Base-by-base conservation (phyloP, 2,113 vertebrate genomes). In the Hepsetus odoe region DNA sequence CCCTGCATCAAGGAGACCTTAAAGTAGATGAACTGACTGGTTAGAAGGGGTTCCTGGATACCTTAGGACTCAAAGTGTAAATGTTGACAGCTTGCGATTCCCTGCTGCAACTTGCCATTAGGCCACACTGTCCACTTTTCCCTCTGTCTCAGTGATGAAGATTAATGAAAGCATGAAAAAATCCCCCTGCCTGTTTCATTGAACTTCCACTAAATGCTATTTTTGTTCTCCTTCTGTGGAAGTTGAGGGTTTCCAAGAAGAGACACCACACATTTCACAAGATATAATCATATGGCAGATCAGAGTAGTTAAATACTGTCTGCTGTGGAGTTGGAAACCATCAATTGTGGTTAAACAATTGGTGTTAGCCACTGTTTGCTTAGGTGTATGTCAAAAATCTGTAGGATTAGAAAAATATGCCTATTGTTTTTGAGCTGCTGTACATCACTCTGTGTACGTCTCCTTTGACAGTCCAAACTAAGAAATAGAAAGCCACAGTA, bases 331-430 rank as follows among this genome's bases (percentile, higher is more conserved):
- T 38, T 78, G 76, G 30, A 35, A 51, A 77, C 67, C 30, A 77
- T 71, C 40, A 18, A 1, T 77, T 61, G 4, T 44, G 38, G 44
- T 61, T 71, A 71, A 71, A 62, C 44, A 79, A 26, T 33, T 40
- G 68, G 38, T 72, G 20, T 72, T 65, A 65, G 30, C 32, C 56
- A 6, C 62, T 72, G 67, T 65, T 78, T 78, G 67, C n/a, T 62
- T 78, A 78, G 56, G 56, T 78, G 42, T 20, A 38, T 58, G 26
- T 44, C 14, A 58, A 66, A 75, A 67, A n/a, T 58, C 18, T 26
- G 2, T 10, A 13, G 24, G 32, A 58, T 38, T 65, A 13, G 13
- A 76, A 22, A 53, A 40, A 56, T 51, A 18, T 16, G 16, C 62
- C 49, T 58, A 12, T 20, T 61, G 55, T 22, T 20, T 70, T 61